A percentile compares a stretch with the other conserved stretches of the same genome.
Evolutionary conservation across 2,888 invertebrate species (phyloP).

Genomic region (Tipula unca): DNA sequence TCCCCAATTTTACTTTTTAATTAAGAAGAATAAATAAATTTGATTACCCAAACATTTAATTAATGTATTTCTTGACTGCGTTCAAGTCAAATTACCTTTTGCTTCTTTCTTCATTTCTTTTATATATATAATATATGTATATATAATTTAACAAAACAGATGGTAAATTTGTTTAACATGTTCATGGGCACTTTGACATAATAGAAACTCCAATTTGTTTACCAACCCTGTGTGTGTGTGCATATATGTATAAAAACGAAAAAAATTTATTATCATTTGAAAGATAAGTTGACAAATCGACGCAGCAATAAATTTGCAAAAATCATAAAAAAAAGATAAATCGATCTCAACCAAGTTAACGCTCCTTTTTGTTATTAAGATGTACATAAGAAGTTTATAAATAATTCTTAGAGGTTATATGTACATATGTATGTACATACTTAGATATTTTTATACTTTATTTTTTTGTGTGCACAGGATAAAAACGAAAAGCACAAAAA

Average conservation of each 20-base stretch:
- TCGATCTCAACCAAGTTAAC: constrained; percentile 16
- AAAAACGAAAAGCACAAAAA: background rate
- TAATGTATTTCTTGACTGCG: background rate
- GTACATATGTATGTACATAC: background rate
- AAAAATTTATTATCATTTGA: constrained; percentile 17
- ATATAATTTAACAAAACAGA: background rate
- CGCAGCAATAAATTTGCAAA: constrained; percentile 18
- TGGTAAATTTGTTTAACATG: background rate
- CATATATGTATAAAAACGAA: background rate
- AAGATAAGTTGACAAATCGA: constrained; percentile 19
- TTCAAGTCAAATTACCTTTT: background rate
- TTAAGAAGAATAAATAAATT: background rate
- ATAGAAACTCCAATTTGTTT: background rate
- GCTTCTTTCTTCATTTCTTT: background rate
- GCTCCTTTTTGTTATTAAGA: background rate
- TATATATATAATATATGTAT: too few species aligned
- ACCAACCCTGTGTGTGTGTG: background rate
- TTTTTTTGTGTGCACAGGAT: background rate
- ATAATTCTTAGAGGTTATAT: background rate
- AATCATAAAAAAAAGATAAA: constrained; percentile 17
- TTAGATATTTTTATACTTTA: background rate
- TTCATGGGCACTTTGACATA: background rate
- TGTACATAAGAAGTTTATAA: background rate
- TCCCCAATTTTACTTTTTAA: background rate
- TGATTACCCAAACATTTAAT: constrained; percentile 2